Base-by-base conservation (phyloP, 1,140 invertebrate genomes). In the Drosophila persimilis region DNA sequence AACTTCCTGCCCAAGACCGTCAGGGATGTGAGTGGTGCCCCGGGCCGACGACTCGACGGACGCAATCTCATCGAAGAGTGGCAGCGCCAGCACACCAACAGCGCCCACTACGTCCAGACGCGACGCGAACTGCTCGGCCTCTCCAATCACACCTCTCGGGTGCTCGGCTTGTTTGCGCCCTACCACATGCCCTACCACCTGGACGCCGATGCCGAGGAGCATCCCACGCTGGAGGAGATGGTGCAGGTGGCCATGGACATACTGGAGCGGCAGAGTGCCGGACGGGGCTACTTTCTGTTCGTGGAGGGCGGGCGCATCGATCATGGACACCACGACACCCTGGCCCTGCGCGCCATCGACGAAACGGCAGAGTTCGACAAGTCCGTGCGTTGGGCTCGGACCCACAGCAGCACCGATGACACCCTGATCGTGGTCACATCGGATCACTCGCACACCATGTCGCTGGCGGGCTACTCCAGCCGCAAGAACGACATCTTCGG, bases 221-320 rank as follows among this genome's bases (percentile, higher is more conserved):
- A 90, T 92, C 96, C 96, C 0, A 95, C 95, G 0, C 91, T 97
- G 1, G 92, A 93, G 8, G 95, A 97, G 89, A 97, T 97, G 96
- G 95, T 95, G 1, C 91, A 93, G 73, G 93, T 93, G 45, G 96
- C 96, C 0, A 94, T 97, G 17, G 92, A 94, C 55, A 92, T 96
- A 2, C 91, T 97, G 1, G 91, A 92, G 11, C 94, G 95, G 56
- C 56, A 91, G 22, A 94, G 95, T 17, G 95, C 95, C 13, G 95
- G 96, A n/a, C 93, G 95, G 7, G 96, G 96, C 22, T 95, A 92
- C 70, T 94, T 94, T 41, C 90, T 95, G 0, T 94, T 95, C 54
- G 93, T 94, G 2, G 94, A 95, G 91, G 94, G 93, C 55, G 95
- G 95, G 4, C 92, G 94, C 76, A 96, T 97, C 56, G 95, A 96